Conservation (phyloP, 2,888 invertebrate species). For the Quadroppia sp. region DNA sequence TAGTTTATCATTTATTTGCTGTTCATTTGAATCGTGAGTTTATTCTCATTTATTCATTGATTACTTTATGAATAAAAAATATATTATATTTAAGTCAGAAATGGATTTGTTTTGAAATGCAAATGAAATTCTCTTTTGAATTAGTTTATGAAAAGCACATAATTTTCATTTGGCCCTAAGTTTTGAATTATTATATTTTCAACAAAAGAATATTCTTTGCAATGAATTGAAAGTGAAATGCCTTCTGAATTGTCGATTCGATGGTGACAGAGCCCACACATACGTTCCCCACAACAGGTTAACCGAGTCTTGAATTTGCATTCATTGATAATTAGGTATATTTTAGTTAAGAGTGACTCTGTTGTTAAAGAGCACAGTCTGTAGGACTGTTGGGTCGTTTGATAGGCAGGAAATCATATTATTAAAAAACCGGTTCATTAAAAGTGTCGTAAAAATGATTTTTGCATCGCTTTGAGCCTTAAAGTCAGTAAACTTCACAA, state of each 20-base stretch:
- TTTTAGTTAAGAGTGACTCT: background rate
- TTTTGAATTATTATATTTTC: no score
- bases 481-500: conserved; percentile 15
- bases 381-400: background rate
- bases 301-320: background rate
- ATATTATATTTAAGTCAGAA: background rate
- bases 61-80: background rate
- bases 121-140: no score
- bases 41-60: background rate
- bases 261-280: background rate
- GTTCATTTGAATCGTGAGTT: background rate
- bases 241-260: background rate
- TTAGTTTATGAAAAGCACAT: background rate
- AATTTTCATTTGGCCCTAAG: background rate
- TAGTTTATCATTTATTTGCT: background rate
- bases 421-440: conserved; percentile 26
- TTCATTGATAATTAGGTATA: background rate
- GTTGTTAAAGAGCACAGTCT: background rate
- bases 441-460: conserved; percentile 14
- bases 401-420: conserved; percentile 12
- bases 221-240: background rate
- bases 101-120: background rate
- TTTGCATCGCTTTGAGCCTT: background rate
- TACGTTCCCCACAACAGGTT: background rate
- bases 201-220: no score